Evolutionary conservation across 2,113 vertebrate genomes (phyloP).

Genomic region (Trinectes maculatus): DNA sequence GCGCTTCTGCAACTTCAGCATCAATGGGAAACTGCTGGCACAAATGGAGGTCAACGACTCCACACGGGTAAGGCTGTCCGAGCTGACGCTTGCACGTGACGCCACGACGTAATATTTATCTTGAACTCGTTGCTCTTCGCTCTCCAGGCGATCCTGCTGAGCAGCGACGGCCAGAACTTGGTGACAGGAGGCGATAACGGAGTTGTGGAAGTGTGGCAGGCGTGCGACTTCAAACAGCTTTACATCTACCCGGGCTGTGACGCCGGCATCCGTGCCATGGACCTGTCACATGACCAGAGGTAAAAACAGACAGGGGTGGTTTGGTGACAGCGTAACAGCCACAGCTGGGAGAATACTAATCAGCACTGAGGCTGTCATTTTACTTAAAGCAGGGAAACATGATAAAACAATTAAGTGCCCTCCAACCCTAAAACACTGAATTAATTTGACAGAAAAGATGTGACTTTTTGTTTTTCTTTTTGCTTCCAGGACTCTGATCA

Average conservation of each 20-base stretch:
- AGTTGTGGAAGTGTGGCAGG: slow-evolving; percentile 99
- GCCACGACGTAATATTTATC: too few species aligned
- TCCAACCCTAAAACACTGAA: background rate
- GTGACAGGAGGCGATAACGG: slow-evolving; percentile 99
- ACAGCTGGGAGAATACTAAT: background rate
- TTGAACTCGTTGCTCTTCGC: too few species aligned
- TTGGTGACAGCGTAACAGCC: background rate
- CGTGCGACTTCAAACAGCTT: slow-evolving; percentile 99
- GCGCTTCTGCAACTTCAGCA: slow-evolving; percentile 98
- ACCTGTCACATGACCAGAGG: slow-evolving; percentile 99
- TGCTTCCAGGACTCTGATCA: slow-evolving; percentile 93
- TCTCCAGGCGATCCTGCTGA: slow-evolving; percentile 91
- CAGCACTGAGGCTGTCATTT: background rate
- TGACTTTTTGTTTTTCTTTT: background rate
- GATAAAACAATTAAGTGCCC: background rate
- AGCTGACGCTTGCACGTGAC: too few species aligned
- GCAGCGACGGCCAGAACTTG: slow-evolving; percentile 97
- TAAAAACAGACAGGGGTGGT: slow-evolving; percentile 61
- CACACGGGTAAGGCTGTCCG: slow-evolving; percentile 85
- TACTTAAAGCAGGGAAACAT: background rate
- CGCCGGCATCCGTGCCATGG: slow-evolving; percentile 98
- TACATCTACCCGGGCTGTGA: slow-evolving; percentile 99
- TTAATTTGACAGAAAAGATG: background rate
- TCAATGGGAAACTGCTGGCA: slow-evolving; percentile 96
- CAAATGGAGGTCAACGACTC: slow-evolving; percentile 98